Conservation (phyloP, 1,140 invertebrate genomes). For the Zaprionus taronus region DNA sequence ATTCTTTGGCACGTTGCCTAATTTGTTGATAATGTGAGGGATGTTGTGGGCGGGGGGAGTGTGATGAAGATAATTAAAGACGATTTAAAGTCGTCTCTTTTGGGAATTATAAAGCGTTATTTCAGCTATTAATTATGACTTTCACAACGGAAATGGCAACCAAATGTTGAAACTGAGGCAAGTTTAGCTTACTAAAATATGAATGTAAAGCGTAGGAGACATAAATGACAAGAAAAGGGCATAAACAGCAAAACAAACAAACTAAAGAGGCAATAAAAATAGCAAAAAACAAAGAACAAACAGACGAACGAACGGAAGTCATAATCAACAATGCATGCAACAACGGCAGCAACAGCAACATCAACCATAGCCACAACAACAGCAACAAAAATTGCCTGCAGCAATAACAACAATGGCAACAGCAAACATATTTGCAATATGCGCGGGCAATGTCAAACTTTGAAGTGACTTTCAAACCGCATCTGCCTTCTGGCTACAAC, state of each 20-base stretch:
- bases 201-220: not conserved
- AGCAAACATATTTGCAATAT: conserved; percentile 18
- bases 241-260: not conserved
- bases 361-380: not conserved
- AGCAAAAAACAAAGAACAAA: conserved; percentile 2
- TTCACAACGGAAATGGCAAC: not conserved
- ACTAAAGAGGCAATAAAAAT: not conserved
- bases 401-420: conserved; percentile 1
- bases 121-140: not conserved
- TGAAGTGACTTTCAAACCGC: conserved; percentile 46
- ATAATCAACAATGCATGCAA: conserved; percentile 6
- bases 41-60: conserved; percentile 3
- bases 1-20: conserved; percentile 49
- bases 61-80: not conserved
- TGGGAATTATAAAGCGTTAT: not conserved
- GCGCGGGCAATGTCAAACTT: conserved; percentile 14
- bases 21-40: conserved; percentile 49
- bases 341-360: not conserved
- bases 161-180: not conserved
- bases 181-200: not conserved
- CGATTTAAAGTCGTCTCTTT: not conserved
- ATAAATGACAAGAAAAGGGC: not conserved
- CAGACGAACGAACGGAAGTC: conserved; percentile 21
- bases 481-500: conserved; percentile 19
- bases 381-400: not conserved